Conservation (phyloP, 2,113 vertebrate genomes). For the Cepphus grylle region DNA sequence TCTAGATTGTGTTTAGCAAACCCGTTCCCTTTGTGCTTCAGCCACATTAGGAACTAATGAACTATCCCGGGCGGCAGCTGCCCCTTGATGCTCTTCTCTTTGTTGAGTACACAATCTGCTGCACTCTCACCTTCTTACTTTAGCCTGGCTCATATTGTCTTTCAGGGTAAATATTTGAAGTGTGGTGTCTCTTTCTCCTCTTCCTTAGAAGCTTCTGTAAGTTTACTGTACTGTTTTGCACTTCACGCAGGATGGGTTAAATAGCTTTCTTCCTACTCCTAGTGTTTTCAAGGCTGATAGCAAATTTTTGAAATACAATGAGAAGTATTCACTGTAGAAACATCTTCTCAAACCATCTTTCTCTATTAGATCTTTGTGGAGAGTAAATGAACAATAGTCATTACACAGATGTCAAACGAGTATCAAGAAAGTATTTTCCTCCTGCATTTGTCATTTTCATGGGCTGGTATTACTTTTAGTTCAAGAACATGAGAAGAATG, state of each 20-base stretch:
- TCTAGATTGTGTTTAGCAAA: accelerated
- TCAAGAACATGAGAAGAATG: background rate
- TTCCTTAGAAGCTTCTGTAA: background rate
- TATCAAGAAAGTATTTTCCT: background rate
- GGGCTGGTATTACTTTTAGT: background rate
- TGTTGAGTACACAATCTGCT: background rate
- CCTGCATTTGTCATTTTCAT: background rate
- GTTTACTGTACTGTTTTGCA: background rate
- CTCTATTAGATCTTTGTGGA: background rate
- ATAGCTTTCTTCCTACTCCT: background rate
- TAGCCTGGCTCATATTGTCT: background rate
- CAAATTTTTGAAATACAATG: background rate
- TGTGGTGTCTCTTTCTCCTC: background rate
- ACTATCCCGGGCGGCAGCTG: background rate
- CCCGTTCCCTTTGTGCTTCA: background rate
- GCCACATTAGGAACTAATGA: background rate
- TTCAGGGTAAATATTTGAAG: background rate
- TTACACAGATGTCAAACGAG: background rate
- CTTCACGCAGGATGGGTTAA: background rate
- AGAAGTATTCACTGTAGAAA: background rate
- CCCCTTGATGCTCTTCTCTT: background rate
- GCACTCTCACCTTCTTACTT: background rate
- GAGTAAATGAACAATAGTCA: background rate
- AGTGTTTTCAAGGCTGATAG: background rate
- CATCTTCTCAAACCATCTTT: background rate